These are phyloP conservation scores for Brachyopa scutellaris DNA, from an alignment of 2,888 invertebrate genomes.

Conservation along the genomic window DNA sequence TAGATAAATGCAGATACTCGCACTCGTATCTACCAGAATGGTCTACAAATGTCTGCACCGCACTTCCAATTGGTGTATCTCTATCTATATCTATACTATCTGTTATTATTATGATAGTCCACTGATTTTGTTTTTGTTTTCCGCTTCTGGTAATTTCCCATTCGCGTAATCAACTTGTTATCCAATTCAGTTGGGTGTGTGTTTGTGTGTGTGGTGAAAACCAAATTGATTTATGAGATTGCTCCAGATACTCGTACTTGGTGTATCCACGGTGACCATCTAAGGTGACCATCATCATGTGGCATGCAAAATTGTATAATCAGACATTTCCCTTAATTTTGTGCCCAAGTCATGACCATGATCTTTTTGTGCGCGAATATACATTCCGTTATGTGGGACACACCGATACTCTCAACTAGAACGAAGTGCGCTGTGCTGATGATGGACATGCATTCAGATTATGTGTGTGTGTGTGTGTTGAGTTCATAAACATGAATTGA, in stretches of 20 bases:
- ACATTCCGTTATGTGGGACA: constrained; percentile 25
- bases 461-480: constrained; percentile 25
- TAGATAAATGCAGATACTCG: constrained; percentile 36
- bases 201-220: constrained; percentile 13
- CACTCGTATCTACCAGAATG: not conserved
- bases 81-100: not conserved
- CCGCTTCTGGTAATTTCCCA: constrained; percentile 26
- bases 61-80: not conserved
- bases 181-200: constrained; percentile 42
- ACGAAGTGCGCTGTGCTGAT: too few relatives aligned
- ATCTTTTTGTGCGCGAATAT: constrained; percentile 30
- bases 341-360: constrained; percentile 67
- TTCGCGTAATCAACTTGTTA: constrained; percentile 62
- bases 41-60: not conserved
- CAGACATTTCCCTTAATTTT: constrained; percentile 66
- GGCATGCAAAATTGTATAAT: constrained; percentile 66
- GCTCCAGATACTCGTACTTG: constrained; percentile 26
- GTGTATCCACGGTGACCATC: constrained; percentile 17
- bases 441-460: constrained; percentile 48
- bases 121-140: constrained; percentile 22
- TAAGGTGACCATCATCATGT: constrained; percentile 40
- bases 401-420: constrained; percentile 10
- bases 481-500: constrained; percentile 32
- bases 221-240: constrained; percentile 57
- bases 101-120: constrained; percentile 11